Conservation (phyloP, 2,797 vertebrate genomes). For the Synanceia verrucosa region DNA sequence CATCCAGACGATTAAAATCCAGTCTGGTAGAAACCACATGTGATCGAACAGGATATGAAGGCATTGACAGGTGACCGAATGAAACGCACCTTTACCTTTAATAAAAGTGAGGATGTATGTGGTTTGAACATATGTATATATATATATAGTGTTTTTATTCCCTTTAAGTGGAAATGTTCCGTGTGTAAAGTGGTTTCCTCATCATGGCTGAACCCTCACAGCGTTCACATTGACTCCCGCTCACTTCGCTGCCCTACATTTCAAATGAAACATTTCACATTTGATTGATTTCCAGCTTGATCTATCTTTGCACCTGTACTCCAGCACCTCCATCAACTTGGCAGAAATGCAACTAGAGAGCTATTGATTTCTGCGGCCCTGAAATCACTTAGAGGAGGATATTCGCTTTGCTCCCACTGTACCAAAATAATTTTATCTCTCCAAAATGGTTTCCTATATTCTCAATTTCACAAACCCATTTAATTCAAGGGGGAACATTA, state of each 20-base stretch:
- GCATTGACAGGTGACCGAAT: no score
- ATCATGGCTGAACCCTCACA: conserved; percentile 53
- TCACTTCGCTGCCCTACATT: conserved; percentile 72
- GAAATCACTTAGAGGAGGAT: conserved; percentile 78
- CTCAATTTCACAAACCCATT: conserved; percentile 69
- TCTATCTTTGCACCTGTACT: conserved; percentile 74
- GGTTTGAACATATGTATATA: no score
- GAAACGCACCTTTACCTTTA: no score
- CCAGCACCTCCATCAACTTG: conserved; percentile 75
- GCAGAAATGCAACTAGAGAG: conserved; percentile 75
- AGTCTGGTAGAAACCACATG: no score
- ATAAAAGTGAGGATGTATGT: no score
- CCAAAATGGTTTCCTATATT: conserved; percentile 75
- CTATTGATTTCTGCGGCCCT: conserved; percentile 77
- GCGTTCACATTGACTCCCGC: conserved; percentile 63
- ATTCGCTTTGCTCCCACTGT: conserved; percentile 71
- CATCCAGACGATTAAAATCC: no score
- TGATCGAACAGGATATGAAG: no score
- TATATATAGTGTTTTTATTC: no score
- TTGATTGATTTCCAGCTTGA: conserved; percentile 81
- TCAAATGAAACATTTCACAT: conserved; percentile 74
- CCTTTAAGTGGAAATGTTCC: no score
- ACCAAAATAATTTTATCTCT: conserved; percentile 76
- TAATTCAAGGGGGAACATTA: conserved; percentile 69
- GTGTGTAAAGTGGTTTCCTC: no score